A percentile compares a stretch with the other conserved stretches of the same genome.
Evolutionary conservation across 2,113 vertebrate species (phyloP).

Genomic region (Siniperca chuatsi): DNA sequence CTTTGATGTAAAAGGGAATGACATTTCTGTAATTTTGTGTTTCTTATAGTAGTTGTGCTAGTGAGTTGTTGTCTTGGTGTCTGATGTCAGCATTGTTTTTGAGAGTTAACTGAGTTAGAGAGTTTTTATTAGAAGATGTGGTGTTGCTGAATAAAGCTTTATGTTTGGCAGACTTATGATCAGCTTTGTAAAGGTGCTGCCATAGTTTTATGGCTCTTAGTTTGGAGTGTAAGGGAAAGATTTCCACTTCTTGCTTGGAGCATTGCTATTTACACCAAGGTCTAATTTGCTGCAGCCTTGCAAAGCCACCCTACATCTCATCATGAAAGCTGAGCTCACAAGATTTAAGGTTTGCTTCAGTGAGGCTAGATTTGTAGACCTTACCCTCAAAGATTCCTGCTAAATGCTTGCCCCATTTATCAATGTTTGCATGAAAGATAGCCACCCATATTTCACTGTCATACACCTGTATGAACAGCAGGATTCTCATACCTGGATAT

Average conservation of each 20-base stretch:
- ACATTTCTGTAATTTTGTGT: background rate
- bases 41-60: background rate
- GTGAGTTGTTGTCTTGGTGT: background rate
- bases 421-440: conserved; percentile 9
- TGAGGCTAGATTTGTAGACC: conserved; percentile 23
- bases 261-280: conserved; percentile 39
- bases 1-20: background rate
- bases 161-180: conserved; percentile 42
- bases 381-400: conserved; percentile 13
- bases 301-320: conserved; percentile 37
- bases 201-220: conserved; percentile 43
- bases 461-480: background rate
- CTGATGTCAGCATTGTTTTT: conserved; percentile 13
- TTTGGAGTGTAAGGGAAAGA: conserved; percentile 27
- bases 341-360: conserved; percentile 25
- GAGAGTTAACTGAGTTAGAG: conserved; percentile 6
- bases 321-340: conserved; percentile 21
- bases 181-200: conserved; percentile 40
- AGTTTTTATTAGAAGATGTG: conserved; percentile 28
- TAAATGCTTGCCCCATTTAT: conserved; percentile 14
- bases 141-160: conserved; percentile 37
- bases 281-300: conserved; percentile 37
- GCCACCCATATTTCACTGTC: background rate
- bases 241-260: conserved; percentile 28
- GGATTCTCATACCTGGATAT: conserved; percentile 22